A percentile compares a stretch with the other conserved stretches of the same genome.
These are phyloP conservation scores for Puntigrus tetrazona DNA, from an alignment of 2,113 vertebrate genomes.

Conservation along the genomic window DNA sequence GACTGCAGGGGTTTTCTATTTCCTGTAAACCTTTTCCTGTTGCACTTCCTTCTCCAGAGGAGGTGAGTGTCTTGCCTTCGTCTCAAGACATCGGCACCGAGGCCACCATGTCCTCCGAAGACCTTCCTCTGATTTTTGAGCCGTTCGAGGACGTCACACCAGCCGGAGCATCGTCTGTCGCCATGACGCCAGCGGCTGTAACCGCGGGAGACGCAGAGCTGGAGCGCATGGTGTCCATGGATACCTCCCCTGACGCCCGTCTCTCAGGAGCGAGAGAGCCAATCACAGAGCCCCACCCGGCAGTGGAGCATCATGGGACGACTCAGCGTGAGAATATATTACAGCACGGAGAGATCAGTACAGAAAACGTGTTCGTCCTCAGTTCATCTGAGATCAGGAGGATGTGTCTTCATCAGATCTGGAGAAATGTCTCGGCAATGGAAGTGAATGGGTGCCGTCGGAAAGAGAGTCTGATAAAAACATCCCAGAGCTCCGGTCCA, in stretches of 20 bases:
- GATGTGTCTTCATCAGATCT: too few relatives aligned
- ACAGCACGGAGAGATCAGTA: neutral
- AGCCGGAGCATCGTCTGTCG: slow-evolving; percentile 48
- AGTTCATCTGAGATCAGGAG: too few relatives aligned
- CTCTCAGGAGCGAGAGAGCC: slow-evolving; percentile 60
- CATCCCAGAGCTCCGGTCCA: too few relatives aligned
- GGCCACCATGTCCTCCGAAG: slow-evolving; percentile 73
- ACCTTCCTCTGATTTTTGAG: slow-evolving; percentile 77
- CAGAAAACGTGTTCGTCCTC: too few relatives aligned
- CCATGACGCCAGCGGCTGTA: slow-evolving; percentile 55
- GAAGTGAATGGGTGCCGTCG: too few relatives aligned
- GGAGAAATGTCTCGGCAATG: too few relatives aligned
- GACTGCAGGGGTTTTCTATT: too few relatives aligned
- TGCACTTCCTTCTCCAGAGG: slow-evolving; percentile 48
- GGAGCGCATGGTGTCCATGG: slow-evolving; percentile 58
- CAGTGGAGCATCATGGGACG: neutral
- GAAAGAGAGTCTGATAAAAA: too few relatives aligned
- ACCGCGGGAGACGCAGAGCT: slow-evolving; percentile 60
- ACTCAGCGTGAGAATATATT: slow-evolving; percentile 40
- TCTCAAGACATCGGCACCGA: slow-evolving; percentile 70
- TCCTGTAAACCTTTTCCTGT: neutral
- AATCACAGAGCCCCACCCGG: neutral
- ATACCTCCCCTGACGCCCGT: slow-evolving; percentile 59
- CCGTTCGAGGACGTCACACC: slow-evolving; percentile 69
- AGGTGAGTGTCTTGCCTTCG: slow-evolving; percentile 57